These are phyloP conservation scores for Trichomycterus rosablanca DNA, from an alignment of 2,113 vertebrate species.

Conservation along the genomic window DNA sequence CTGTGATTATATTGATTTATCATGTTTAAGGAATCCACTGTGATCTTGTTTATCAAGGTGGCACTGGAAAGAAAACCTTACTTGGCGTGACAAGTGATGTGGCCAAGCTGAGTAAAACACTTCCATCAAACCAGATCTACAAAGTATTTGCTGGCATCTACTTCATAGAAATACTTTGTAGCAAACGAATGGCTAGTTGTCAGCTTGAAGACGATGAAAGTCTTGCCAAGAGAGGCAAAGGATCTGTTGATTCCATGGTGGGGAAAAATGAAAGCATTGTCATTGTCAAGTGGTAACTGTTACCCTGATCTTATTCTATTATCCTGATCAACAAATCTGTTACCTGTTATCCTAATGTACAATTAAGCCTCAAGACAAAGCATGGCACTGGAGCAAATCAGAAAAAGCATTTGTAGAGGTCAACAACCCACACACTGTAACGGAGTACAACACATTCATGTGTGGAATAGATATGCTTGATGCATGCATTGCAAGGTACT, in stretches of 20 bases:
- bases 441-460: constrained; percentile 28
- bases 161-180: constrained; percentile 26
- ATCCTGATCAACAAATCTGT: constrained; percentile 34
- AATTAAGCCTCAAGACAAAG: constrained; percentile 21
- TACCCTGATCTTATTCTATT: too few species aligned
- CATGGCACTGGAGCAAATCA: constrained; percentile 17
- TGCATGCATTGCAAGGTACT: constrained; percentile 23
- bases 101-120: constrained; percentile 21
- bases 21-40: constrained; percentile 14
- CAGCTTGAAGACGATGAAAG: constrained; percentile 26
- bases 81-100: constrained; percentile 17
- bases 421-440: constrained; percentile 28
- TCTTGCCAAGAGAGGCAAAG: constrained; percentile 28
- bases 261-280: constrained; percentile 7
- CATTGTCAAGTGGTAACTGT: constrained; percentile 32
- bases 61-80: constrained; percentile 22
- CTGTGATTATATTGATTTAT: too few species aligned
- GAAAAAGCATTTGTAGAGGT: constrained; percentile 14
- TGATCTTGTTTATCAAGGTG: constrained; percentile 23
- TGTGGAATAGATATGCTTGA: constrained; percentile 20
- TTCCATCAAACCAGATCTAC: constrained; percentile 24
- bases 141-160: constrained; percentile 29
- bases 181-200: constrained; percentile 20
- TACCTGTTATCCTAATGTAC: constrained; percentile 32
- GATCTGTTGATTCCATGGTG: constrained; percentile 16